phyloP scores from a whole-genome alignment of 23 tunicate species.

The Ciona savignyi region DNA sequence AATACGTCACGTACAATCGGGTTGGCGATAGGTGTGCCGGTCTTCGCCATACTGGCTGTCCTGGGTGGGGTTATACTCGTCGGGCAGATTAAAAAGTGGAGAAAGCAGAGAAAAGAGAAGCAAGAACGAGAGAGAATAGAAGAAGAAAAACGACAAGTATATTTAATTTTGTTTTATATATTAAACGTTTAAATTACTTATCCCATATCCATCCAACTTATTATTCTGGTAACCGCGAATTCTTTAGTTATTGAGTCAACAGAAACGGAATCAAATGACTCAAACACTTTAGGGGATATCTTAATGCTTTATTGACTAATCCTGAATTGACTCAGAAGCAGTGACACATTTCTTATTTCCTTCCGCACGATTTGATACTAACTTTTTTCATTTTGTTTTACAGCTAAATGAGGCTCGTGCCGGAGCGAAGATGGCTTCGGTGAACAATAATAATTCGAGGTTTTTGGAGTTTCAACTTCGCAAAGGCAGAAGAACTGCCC shows the following conservation, averaged over 20 bases:
- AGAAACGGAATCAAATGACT: neutral
- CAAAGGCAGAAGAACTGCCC: neutral
- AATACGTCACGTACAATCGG: slow-evolving; percentile 31
- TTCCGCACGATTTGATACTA: too few species aligned
- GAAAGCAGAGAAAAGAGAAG: slow-evolving; percentile 31
- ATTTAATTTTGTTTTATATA: too few species aligned
- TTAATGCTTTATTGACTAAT: neutral
- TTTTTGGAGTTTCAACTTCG: neutral
- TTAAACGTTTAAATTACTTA: too few species aligned
- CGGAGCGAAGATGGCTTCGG: neutral
- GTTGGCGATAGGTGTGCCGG: slow-evolving; percentile 57
- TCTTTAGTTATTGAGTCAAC: too few species aligned
- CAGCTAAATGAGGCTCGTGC: neutral
- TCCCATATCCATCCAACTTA: too few species aligned
- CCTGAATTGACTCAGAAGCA: neutral
- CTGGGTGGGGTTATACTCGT: slow-evolving; percentile 69
- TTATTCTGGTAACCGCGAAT: too few species aligned
- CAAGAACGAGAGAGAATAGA: slow-evolving; percentile 31
- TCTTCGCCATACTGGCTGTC: slow-evolving; percentile 27
- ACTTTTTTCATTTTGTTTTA: too few species aligned
- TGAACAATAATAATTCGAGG: neutral
- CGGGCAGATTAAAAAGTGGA: slow-evolving; percentile 62
- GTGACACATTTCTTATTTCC: too few species aligned
- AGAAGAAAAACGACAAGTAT: slow-evolving; percentile 5
- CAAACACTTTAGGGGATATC: neutral